Evolutionary conservation across 2,113 vertebrate species (phyloP).

Genomic region (Amblyornis subalaris): DNA sequence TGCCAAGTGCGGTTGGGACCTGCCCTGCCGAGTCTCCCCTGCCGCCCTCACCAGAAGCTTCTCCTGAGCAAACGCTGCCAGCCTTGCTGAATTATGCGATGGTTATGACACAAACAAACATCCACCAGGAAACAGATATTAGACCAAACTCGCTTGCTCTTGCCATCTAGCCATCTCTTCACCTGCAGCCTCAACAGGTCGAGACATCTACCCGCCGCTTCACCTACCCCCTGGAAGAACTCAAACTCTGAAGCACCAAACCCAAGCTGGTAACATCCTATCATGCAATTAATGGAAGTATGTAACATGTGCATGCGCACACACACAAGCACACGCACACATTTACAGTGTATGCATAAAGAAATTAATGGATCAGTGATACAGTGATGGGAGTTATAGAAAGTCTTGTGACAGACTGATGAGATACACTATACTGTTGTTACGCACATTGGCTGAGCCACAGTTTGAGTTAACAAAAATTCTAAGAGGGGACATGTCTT

Average conservation of each 20-base stretch:
- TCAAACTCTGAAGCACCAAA: constrained; percentile 30
- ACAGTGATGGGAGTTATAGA: constrained; percentile 42
- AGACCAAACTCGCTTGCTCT: background rate
- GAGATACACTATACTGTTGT: background rate
- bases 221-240: background rate
- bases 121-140: constrained; percentile 9
- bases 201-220: background rate
- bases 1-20: background rate
- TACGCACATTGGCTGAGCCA: constrained; percentile 31
- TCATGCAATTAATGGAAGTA: constrained; percentile 48
- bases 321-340: constrained; percentile 19
- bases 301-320: constrained; percentile 54
- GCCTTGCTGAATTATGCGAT: constrained; percentile 43
- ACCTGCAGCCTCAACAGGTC: constrained; percentile 10
- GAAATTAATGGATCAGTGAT: constrained; percentile 61
- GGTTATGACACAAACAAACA: constrained; percentile 41
- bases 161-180: background rate
- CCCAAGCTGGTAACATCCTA: constrained; percentile 48
- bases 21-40: constrained; percentile 6
- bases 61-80: constrained; percentile 1
- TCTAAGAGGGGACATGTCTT: background rate
- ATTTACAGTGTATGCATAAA: constrained; percentile 54
- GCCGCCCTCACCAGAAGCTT: background rate
- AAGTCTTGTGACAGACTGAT: constrained; percentile 37
- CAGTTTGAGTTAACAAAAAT: constrained; percentile 4